Base-by-base conservation (phyloP, 2,797 vertebrate species). In the Parauchenoglanis punctatus region DNA sequence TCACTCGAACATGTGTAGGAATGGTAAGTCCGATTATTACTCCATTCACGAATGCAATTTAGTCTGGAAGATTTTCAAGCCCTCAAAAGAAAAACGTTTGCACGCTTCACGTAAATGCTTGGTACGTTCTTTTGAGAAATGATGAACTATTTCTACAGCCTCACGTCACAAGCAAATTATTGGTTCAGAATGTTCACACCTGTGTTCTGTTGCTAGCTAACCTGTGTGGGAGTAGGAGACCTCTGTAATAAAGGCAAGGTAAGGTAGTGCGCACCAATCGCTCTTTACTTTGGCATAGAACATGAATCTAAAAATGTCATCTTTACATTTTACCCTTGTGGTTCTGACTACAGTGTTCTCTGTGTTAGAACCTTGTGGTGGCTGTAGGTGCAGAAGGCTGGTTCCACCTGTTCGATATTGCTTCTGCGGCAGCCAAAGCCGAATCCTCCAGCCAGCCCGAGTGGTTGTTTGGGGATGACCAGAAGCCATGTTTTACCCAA, bases 181-280 rank as follows among this genome's bases (percentile, higher is more conserved):
- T 23, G 20, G 44, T 23, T 1, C n/a, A 1, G 6, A 31, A 54
- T 31, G 1, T 77, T 77, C 18, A 59, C 77, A 6, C 10, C 5
- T 86, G 11, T 87, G 89, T 88, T 92, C 83, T 25, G 93, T 89
- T 95, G 92, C 52, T 94, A 99, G 98, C 94, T 99, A 90, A 99
- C 98, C 0, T 99, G 98, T 6, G 97, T 99, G 52, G 96, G 97
- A 0, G 96, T 99, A 46, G 98, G 98, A 92, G 98, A 99, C 56
- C 92, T 99, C 2, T 99, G 98, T 93, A 99, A 99, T 90, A 99
- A 96, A 95, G 98, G 98, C 90, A 99, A 97, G 97, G 98, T 99
- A 91, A 94, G 95, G 86, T 31, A 52, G 11, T 12, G 0, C 17
- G 23, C 17, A 52, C 3, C 4, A 46, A n/a, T 67, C 8, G 6